Evolutionary conservation across 1,140 invertebrate species (phyloP), one percentile per base, ranked within the genome.

Genomic region (Caenorhabditis inopinata): DNA sequence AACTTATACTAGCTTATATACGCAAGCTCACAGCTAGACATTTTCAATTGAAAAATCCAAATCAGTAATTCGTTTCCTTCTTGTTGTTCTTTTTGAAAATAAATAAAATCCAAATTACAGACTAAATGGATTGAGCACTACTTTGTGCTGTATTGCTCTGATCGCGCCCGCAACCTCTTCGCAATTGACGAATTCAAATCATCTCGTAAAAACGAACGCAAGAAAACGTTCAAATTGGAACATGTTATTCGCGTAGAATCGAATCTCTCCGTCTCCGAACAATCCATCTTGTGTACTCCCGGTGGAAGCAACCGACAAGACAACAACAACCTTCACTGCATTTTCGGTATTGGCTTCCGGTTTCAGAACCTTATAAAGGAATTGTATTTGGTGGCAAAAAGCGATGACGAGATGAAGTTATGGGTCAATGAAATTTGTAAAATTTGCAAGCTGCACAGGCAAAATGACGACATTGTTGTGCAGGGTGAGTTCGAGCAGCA

Each of bases 311-410:
- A 58, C 18, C 29, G 4, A 2, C 51, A 32, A 4, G 7, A 6
- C 2, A 29, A 58, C 3, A 16, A 38, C n/a, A 62, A 16, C 1
- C 32, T 68, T 35, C 29, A 68, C 23, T 68, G 23, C n/a, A 68
- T 68, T 68, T 68, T 68, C 12, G 58, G 58, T 21, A 21, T 68
- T 21, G 29, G 32, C 3, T 68, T 68, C 21, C 58, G 58, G 12
- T 7, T 42, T 42, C 32, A 68, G 9, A 68, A 68, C 23, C 2
- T 42, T 38, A 12, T 68, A 5, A 68, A 68, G 27, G 32, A 68
- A 5, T 21, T 68, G 58, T 68, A 68, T 68, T 68, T 68, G 58
- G 58, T 68, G 32, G 58, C 58, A 23, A 68, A 68, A 18, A 68
- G 38, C n/a, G 58, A 68, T 29, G 58, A 68, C 7, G 58, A 68